Conservation (phyloP, 2,113 vertebrate species). For the Crotalus tigris region DNA sequence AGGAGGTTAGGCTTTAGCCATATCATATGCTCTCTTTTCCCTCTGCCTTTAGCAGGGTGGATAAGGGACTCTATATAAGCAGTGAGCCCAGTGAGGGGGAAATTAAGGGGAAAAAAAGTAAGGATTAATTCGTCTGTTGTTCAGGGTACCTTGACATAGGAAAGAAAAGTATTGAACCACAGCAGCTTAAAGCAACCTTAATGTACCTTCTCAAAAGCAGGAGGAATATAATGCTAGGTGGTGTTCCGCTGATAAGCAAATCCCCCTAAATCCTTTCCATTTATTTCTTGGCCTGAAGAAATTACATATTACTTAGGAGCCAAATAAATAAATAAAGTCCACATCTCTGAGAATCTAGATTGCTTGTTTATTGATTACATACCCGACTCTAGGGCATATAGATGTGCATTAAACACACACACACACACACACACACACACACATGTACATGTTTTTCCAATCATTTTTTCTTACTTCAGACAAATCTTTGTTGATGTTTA, state of each 20-base stretch:
- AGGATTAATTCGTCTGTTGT: constrained; percentile 72
- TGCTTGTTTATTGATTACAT: constrained; percentile 44
- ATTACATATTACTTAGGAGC: constrained; percentile 76
- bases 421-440: not conserved
- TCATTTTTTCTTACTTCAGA: constrained; percentile 19
- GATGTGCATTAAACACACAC: not conserved
- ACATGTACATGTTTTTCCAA: not conserved
- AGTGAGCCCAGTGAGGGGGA: constrained; percentile 37
- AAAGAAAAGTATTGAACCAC: constrained; percentile 76
- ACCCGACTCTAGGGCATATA: not conserved
- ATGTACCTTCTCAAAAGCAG: constrained; percentile 74
- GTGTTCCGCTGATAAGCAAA: constrained; percentile 84
- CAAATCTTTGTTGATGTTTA: constrained; percentile 12
- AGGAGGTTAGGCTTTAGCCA: constrained; percentile 14
- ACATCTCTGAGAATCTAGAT: constrained; percentile 66
- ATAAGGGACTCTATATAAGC: constrained; percentile 23
- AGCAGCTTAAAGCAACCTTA: constrained; percentile 78
- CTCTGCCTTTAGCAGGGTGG: constrained; percentile 50
- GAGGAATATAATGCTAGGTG: constrained; percentile 72
- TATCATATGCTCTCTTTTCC: constrained; percentile 38
- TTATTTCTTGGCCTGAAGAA: constrained; percentile 80
- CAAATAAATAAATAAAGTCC: constrained; percentile 36
- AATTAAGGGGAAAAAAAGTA: constrained; percentile 27
- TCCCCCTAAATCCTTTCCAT: constrained; percentile 83
- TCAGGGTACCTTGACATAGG: constrained; percentile 70